phyloP scores from a whole-genome alignment of 2,888 invertebrate species.

The Nomada lathburiana region DNA sequence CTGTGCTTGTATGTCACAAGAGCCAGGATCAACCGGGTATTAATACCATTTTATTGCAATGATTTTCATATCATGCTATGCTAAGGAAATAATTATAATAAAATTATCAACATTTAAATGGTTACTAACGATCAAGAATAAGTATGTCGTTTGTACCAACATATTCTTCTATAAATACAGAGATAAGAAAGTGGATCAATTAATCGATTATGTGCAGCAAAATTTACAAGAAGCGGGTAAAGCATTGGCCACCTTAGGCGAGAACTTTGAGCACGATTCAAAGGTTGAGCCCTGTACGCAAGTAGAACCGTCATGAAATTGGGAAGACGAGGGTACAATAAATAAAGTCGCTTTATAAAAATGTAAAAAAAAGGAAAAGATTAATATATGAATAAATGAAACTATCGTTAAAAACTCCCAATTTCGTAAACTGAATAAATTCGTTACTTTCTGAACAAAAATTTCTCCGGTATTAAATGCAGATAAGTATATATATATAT shows the following conservation, averaged over 20 bases:
- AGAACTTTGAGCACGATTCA: conserved; percentile 80
- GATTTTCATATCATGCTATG: neutral
- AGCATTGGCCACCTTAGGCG: conserved; percentile 75
- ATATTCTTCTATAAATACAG: conserved; percentile 60
- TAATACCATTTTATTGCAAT: conserved; percentile 2
- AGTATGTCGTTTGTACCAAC: neutral
- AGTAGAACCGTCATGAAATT: conserved; percentile 63
- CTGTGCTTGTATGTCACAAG: conserved; percentile 49
- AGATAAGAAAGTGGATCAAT: conserved; percentile 78
- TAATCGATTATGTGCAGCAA: conserved; percentile 77
- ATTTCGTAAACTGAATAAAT: conserved; percentile 38
- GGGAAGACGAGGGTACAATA: conserved; percentile 52
- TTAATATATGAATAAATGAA: neutral
- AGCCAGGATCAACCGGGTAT: conserved; percentile 51
- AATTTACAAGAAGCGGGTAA: conserved; percentile 80
- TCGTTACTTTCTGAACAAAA: neutral
- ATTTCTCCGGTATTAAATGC: neutral
- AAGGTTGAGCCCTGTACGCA: conserved; percentile 77
- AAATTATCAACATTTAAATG: neutral
- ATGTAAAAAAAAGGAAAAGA: neutral
- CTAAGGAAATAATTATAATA: neutral
- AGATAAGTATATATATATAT: neutral
- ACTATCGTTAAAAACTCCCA: conserved; percentile 29
- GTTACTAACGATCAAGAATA: neutral
- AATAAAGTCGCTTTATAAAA: conserved; percentile 18